These are phyloP conservation scores for Drosophila nr. perissopoda DNA, from an alignment of 2,888 invertebrate genomes.

Conservation along the genomic window DNA sequence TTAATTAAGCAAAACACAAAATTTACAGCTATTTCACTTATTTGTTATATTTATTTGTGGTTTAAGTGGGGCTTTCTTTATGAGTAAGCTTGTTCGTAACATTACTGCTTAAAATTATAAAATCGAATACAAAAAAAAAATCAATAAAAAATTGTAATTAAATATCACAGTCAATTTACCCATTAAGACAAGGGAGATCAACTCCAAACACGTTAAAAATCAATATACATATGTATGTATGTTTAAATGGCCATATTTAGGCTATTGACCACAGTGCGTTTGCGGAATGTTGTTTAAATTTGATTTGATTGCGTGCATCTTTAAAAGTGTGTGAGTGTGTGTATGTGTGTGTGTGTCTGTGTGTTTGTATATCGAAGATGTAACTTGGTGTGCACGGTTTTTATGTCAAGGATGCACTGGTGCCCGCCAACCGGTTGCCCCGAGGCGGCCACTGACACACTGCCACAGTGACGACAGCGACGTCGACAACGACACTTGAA, in stretches of 20 bases:
- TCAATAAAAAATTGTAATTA: neutral
- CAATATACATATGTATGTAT: neutral
- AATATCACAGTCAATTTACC: neutral
- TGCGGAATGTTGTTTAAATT: conserved; percentile 66
- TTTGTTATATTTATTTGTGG: neutral
- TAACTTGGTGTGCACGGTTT: conserved; percentile 75
- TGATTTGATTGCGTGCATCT: conserved; percentile 35
- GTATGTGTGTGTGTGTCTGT: conserved; percentile 15
- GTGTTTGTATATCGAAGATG: conserved; percentile 59
- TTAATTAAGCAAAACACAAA: neutral
- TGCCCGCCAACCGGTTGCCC: conserved; percentile 82
- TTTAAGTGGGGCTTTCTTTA: neutral
- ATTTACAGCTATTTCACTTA: neutral
- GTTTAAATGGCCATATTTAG: conserved; percentile 38
- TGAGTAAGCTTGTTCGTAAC: neutral
- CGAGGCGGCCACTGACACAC: conserved; percentile 78
- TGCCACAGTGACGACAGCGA: conserved; percentile 62
- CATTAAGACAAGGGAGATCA: neutral
- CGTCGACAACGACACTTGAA: conserved; percentile 65
- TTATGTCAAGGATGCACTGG: conserved; percentile 84
- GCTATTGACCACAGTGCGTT: conserved; percentile 58
- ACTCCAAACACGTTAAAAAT: neutral
- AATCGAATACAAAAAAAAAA: neutral
- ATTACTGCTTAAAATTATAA: neutral
- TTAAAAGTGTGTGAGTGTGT: neutral